phyloP scores from a whole-genome alignment of 2,888 invertebrate species.

The Blastobasis lacticolella region DNA sequence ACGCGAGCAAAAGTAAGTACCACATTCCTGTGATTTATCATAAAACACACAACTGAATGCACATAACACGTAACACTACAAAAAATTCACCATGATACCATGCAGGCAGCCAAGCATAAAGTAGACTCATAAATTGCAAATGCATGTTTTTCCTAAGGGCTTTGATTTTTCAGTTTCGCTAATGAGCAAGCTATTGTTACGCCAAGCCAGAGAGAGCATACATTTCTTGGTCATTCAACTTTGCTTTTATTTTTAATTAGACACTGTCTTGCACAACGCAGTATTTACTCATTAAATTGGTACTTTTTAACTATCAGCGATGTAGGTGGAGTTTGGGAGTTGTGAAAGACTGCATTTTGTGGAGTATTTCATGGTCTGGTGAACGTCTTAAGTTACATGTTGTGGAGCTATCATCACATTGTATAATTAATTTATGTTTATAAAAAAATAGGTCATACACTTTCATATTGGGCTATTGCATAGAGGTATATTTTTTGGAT shows the following conservation, averaged over 20 bases:
- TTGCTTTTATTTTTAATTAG: neutral
- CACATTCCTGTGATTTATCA: neutral
- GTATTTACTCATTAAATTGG: neutral
- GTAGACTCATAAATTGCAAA: slow-evolving; percentile 20
- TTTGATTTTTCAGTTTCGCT: slow-evolving; percentile 18
- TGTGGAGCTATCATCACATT: no score
- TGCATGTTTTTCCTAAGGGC: slow-evolving; percentile 14
- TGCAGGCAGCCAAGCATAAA: slow-evolving; percentile 14
- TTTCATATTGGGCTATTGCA: no score
- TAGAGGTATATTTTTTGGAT: no score
- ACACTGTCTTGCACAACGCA: neutral
- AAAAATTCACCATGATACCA: slow-evolving; percentile 6
- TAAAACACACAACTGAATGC: neutral
- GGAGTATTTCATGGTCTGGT: neutral
- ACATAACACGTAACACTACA: neutral
- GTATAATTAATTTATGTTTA: no score
- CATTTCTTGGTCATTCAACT: neutral
- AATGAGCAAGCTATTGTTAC: slow-evolving; percentile 1
- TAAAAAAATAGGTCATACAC: no score
- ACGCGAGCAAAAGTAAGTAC: neutral
- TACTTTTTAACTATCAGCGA: neutral
- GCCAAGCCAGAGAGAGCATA: neutral
- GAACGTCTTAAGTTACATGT: no score
- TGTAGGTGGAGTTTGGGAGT: neutral
- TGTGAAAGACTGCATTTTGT: neutral